These are phyloP conservation scores for Psix sp. DNA, from an alignment of 1,140 invertebrate species.

Conservation along the genomic window DNA sequence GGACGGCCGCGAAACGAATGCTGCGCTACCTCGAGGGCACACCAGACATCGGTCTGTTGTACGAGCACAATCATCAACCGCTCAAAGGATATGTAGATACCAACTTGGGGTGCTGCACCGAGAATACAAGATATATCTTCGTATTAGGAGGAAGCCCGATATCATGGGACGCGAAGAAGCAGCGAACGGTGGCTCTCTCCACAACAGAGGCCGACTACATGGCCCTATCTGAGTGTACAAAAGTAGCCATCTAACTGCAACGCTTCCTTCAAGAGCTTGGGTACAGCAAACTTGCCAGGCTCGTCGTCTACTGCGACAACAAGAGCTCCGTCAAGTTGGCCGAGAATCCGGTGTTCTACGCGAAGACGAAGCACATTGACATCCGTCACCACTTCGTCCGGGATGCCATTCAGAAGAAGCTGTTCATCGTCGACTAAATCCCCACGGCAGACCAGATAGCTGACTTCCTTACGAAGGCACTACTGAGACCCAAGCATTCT, in stretches of 20 bases:
- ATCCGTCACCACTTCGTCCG: slow-evolving; percentile 63
- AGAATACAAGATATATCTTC: slow-evolving; percentile 41
- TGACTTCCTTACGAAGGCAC: slow-evolving; percentile 24
- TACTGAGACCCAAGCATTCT: too few species aligned
- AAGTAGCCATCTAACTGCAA: slow-evolving; percentile 16
- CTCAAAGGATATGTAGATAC: slow-evolving; percentile 43
- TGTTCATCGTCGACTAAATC: slow-evolving; percentile 5
- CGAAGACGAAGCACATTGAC: slow-evolving; percentile 71
- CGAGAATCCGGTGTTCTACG: slow-evolving; percentile 67
- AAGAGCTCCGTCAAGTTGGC: slow-evolving; percentile 61
- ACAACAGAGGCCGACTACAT: slow-evolving; percentile 23
- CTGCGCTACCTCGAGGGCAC: slow-evolving; percentile 55
- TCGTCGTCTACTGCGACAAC: slow-evolving; percentile 53
- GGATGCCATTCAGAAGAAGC: slow-evolving; percentile 26
- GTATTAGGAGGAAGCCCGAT: slow-evolving; percentile 21
- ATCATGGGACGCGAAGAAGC: slow-evolving; percentile 15
- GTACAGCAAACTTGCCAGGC: neutral
- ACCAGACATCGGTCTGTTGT: neutral
- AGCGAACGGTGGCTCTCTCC: slow-evolving; percentile 8
- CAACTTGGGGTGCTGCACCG: slow-evolving; percentile 53
- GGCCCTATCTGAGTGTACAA: slow-evolving; percentile 8
- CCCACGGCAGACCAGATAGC: slow-evolving; percentile 17
- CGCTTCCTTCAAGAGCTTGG: slow-evolving; percentile 15
- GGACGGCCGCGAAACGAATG: slow-evolving; percentile 42
- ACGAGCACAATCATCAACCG: neutral